Evolutionary conservation across 2,888 invertebrate species (phyloP).

Genomic region (Ectobius pallidus): DNA sequence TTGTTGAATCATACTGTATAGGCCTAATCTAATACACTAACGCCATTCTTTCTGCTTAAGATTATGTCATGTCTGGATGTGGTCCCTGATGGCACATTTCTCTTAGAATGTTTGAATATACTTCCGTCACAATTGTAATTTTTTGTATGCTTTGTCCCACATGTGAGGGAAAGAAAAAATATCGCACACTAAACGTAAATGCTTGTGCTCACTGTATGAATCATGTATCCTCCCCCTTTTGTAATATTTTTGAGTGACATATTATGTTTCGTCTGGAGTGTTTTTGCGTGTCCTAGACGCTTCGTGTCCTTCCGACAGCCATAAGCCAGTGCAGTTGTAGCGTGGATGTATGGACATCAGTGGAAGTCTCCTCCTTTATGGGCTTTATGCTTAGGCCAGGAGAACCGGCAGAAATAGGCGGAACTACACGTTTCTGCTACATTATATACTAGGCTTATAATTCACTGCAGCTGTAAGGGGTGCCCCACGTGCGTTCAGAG

Average conservation of each 20-base stretch:
- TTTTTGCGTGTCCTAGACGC: constrained; percentile 30
- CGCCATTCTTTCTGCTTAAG: no score
- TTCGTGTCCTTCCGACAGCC: constrained; percentile 22
- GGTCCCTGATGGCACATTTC: neutral
- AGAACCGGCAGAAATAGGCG: neutral
- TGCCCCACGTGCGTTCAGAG: constrained; percentile 23
- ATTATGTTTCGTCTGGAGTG: constrained; percentile 28
- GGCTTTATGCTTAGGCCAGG: neutral
- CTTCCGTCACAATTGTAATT: constrained; percentile 12
- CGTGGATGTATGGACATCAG: neutral
- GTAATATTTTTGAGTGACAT: constrained; percentile 23
- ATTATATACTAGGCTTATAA: constrained; percentile 23
- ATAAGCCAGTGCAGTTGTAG: neutral
- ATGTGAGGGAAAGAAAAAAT: constrained; percentile 1
- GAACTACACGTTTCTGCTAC: neutral
- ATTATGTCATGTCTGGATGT: no score
- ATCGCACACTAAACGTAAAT: constrained; percentile 22
- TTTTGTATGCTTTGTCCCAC: constrained; percentile 8
- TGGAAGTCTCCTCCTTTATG: neutral
- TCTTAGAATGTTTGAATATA: neutral
- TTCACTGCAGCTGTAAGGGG: constrained; percentile 15
- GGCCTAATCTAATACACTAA: no score
- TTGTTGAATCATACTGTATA: no score
- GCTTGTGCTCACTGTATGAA: constrained; percentile 17
- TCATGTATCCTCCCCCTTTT: constrained; percentile 9